Conservation (phyloP, 1,140 invertebrate species). For the Diabrotica undecimpunctata region DNA sequence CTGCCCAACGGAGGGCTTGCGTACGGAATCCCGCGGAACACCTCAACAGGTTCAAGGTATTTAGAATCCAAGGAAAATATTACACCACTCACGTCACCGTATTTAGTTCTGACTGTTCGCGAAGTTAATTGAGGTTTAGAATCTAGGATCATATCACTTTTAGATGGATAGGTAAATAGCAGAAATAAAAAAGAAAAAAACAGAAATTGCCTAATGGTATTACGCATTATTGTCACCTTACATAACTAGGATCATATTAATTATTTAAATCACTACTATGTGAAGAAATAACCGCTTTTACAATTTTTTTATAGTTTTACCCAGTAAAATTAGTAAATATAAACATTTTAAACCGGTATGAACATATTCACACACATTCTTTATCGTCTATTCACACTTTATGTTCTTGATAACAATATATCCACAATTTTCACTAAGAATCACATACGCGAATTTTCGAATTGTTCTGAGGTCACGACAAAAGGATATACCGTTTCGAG, state of each 20-base stretch:
- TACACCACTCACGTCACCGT: slow-evolving; percentile 83
- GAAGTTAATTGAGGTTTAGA: slow-evolving; percentile 59
- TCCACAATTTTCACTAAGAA: too few relatives aligned
- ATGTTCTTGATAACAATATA: too few relatives aligned
- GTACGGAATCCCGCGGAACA: slow-evolving; percentile 92
- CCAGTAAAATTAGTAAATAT: too few relatives aligned
- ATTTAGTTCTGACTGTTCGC: slow-evolving; percentile 81
- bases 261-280: too few relatives aligned
- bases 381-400: too few relatives aligned
- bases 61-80: slow-evolving; percentile 78
- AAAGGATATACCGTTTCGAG: slow-evolving; percentile 4
- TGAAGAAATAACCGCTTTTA: too few relatives aligned
- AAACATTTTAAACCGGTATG: too few relatives aligned
- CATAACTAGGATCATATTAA: too few relatives aligned
- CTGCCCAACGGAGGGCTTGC: slow-evolving; percentile 87
- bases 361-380: too few relatives aligned
- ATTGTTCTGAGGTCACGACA: neutral
- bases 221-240: neutral
- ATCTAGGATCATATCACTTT: slow-evolving; percentile 47
- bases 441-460: neutral
- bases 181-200: neutral
- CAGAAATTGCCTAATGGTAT: neutral
- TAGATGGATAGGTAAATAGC: neutral
- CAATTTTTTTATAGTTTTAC: too few relatives aligned
- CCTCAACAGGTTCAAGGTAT: slow-evolving; percentile 83